phyloP scores from a whole-genome alignment of 2,113 vertebrate species.

The Tapirus terrestris region DNA sequence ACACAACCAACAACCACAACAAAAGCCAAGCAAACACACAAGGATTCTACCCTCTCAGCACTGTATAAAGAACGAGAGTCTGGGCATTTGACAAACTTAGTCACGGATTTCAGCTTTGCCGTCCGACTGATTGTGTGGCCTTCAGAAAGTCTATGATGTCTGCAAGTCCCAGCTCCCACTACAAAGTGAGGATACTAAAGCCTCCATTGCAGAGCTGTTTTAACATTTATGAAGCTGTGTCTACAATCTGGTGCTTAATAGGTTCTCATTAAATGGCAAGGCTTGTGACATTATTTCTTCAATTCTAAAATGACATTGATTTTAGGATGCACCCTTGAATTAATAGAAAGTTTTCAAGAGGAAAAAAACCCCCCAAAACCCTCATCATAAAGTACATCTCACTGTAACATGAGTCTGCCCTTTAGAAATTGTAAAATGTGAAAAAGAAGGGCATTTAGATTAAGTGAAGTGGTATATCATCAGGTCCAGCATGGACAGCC shows the following conservation, averaged over 20 bases:
- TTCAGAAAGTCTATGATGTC: background rate
- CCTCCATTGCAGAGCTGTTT: background rate
- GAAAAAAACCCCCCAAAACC: background rate
- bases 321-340: background rate
- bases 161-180: background rate
- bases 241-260: background rate
- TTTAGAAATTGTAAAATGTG: background rate
- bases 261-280: background rate
- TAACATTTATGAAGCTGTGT: background rate
- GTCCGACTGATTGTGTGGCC: rapidly evolving
- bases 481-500: too few species aligned
- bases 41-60: background rate
- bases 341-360: background rate
- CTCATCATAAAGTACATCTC: background rate
- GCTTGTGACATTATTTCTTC: background rate
- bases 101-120: background rate
- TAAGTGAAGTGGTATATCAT: background rate
- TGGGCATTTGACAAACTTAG: background rate
- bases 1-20: background rate
- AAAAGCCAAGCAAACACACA: background rate
- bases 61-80: background rate
- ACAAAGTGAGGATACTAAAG: background rate
- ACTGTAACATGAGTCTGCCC: background rate
- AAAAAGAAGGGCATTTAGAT: background rate
- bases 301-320: background rate